Conservation (phyloP, 2,113 vertebrate genomes). For the Tyto alba region DNA sequence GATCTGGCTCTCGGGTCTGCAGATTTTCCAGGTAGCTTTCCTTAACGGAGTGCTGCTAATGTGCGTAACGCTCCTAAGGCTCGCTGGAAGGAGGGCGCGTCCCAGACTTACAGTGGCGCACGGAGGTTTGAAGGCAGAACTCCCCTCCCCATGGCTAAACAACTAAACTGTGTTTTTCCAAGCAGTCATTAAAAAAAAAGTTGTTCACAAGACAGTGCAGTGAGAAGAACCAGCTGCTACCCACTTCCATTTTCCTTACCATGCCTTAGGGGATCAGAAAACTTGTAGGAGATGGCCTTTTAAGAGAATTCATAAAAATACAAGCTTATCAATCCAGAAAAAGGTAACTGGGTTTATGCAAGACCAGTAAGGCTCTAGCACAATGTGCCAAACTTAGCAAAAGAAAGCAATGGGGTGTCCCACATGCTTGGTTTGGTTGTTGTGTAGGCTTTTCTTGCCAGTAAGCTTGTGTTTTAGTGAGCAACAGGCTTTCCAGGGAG, state of each 20-base stretch:
- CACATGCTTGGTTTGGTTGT: neutral
- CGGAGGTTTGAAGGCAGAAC: neutral
- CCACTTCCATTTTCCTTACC: neutral
- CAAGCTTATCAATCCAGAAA: neutral
- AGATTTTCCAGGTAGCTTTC: neutral
- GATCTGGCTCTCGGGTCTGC: neutral
- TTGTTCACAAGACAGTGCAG: neutral
- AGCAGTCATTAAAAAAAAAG: neutral
- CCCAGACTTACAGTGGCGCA: fast-evolving
- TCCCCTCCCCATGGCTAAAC: neutral
- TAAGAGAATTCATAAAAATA: neutral
- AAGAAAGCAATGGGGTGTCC: neutral
- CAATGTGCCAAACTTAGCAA: neutral
- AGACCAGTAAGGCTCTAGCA: neutral
- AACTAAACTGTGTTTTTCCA: neutral
- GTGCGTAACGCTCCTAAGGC: neutral
- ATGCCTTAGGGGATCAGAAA: neutral
- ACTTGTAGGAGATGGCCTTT: neutral
- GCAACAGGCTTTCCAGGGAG: neutral
- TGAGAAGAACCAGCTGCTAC: neutral
- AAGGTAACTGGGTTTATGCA: neutral
- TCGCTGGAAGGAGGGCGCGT: neutral
- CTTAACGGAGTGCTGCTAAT: fast-evolving
- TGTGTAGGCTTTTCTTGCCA: neutral
- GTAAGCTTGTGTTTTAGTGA: neutral